Percentiles rank a stretch among this genome's conserved stretches.
phyloP scores from a whole-genome alignment of 2,888 invertebrate species.

The Drosophila vallismaia region DNA sequence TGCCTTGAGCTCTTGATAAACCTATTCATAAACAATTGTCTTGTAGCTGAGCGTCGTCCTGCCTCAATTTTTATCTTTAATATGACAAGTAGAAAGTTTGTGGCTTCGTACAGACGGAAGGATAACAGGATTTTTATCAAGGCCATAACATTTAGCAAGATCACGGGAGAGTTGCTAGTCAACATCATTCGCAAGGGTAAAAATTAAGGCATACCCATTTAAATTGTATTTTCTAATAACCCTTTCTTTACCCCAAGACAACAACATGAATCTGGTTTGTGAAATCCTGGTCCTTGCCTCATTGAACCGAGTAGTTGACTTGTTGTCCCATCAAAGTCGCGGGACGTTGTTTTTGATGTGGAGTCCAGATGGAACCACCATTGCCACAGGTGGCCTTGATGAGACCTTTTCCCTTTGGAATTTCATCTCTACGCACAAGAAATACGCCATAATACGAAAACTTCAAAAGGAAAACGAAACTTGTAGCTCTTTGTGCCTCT shows the following conservation, averaged over 20 bases:
- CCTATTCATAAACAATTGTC: too few species aligned
- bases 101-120: conserved; percentile 80
- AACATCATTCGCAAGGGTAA: conserved; percentile 74
- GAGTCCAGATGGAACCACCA: conserved; percentile 80
- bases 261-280: conserved; percentile 36
- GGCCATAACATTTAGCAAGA: conserved; percentile 82
- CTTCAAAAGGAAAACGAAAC: conserved; percentile 16
- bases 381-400: conserved; percentile 83
- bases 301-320: conserved; percentile 81
- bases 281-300: conserved; percentile 82
- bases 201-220: not conserved
- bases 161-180: conserved; percentile 84
- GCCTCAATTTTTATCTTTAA: conserved; percentile 80
- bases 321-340: conserved; percentile 71
- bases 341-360: conserved; percentile 81
- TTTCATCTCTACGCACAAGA: conserved; percentile 71
- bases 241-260: conserved; percentile 4
- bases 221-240: not conserved
- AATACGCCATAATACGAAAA: conserved; percentile 5
- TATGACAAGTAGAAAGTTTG: conserved; percentile 76
- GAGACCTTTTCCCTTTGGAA: conserved; percentile 84
- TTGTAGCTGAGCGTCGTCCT: conserved; percentile 76
- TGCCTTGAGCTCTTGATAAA: too few species aligned
- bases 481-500: conserved; percentile 12
- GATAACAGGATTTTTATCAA: conserved; percentile 76